phyloP scores from a whole-genome alignment of 2,113 vertebrate genomes.

The Tamias sibiricus region DNA sequence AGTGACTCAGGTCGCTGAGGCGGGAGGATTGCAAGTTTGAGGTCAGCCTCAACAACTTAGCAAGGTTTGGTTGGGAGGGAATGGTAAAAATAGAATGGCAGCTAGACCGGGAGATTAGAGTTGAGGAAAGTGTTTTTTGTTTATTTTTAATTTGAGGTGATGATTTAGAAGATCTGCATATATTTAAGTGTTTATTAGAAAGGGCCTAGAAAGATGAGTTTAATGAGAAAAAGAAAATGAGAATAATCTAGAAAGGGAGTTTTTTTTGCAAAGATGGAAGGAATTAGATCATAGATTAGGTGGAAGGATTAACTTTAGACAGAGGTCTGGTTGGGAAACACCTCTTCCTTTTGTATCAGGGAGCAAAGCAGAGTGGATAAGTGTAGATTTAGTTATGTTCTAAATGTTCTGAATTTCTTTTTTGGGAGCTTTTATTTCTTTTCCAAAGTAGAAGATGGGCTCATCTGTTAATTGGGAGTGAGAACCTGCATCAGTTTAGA shows the following conservation, averaged over 20 bases:
- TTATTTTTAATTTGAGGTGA: not conserved
- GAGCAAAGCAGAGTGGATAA: not conserved
- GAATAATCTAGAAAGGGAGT: not conserved
- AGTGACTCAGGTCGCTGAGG: too few relatives aligned
- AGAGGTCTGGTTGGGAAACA: not conserved
- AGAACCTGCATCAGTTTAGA: not conserved
- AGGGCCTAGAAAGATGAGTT: not conserved
- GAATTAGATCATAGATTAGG: not conserved
- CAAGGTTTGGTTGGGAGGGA: not conserved
- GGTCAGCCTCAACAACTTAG: too few relatives aligned
- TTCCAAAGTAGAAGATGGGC: not conserved
- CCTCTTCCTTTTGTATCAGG: not conserved
- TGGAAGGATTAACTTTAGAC: not conserved
- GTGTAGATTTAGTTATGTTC: not conserved
- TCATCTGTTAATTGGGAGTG: not conserved
- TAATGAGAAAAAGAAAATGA: not conserved
- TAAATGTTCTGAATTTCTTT: not conserved
- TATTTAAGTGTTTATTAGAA: not conserved
- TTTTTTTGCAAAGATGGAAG: not conserved
- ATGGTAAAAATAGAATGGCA: not conserved
- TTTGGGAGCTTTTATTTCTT: conserved; percentile 1
- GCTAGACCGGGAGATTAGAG: not conserved
- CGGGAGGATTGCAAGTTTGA: too few relatives aligned
- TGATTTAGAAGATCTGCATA: not conserved
- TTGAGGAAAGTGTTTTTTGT: not conserved